Base-by-base conservation (phyloP, 2,113 vertebrate genomes). In the Paradisaea rubra region DNA sequence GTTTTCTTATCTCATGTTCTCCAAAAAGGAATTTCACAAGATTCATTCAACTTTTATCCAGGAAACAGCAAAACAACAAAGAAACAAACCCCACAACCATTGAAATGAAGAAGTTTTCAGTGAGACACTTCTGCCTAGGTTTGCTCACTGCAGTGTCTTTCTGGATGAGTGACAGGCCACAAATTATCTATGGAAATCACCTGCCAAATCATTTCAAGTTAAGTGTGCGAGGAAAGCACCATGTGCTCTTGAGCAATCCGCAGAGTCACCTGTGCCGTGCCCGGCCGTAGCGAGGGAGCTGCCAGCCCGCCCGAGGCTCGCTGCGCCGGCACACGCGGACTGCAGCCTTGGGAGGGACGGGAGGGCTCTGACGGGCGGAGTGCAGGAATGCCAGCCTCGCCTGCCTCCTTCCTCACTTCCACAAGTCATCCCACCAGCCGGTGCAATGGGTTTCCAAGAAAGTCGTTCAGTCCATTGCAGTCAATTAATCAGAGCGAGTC, bases 181-280 rank as follows among this genome's bases (percentile, higher is more conserved):
- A 2, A 86, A 95, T 91, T 64, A 91, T 68, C 81, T 33, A 21
- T 63, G 84, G 85, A 88, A 86, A 95, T 96, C 86, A 94, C 88
- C 63, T 83, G 87, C 63, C 79, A 93, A 88, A 81, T 86, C 13
- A 49, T 52, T 94, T 93, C 65, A 47, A 73, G 80, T 83, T 66
- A 78, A 82, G 49, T 28, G 88, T 80, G 68, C 60, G 53, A 88
- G 76, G 57, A 74, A 94, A 68, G 2, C 18, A 4, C 16, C 37
- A 39, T 23, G 49, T 53, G 82, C 49, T 93, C 39, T 42, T n/a
- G 88, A 77, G 93, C 86, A 66, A 10, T 24, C 60, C 39, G 27
- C 57, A 3, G 76, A 79, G 91, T 74, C 64, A n/a, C 60, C 68
- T 66, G 15, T 49, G 76, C 39, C 47, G 64, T 68, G 81, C 57